phyloP scores from a whole-genome alignment of 35 echinoderm and acorn worm species.

The Anneissia japonica region DNA sequence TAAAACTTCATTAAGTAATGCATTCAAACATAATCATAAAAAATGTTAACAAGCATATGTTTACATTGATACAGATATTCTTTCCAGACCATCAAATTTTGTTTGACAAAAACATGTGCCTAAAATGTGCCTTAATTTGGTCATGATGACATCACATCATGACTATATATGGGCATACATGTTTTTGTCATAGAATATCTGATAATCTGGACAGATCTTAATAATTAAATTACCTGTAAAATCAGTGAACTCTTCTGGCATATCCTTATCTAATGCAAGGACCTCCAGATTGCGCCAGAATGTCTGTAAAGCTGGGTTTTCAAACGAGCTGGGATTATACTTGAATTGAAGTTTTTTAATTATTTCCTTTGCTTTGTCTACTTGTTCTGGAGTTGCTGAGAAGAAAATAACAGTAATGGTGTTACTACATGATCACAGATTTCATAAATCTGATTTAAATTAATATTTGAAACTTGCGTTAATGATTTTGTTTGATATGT shows the following conservation, averaged over 20 bases:
- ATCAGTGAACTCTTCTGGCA: conserved; percentile 63
- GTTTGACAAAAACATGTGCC: not conserved
- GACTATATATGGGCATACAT: no score
- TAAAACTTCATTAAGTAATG: not conserved
- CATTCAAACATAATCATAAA: not conserved
- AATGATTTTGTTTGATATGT: no score
- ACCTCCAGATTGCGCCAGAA: conserved; percentile 88
- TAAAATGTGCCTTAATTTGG: no score
- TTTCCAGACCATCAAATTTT: not conserved
- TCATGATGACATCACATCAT: not conserved
- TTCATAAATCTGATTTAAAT: no score
- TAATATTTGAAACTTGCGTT: no score
- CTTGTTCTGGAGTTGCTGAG: conserved; percentile 71
- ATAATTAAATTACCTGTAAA: conserved; percentile 96
- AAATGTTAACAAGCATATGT: not conserved
- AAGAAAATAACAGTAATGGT: conserved; percentile 7
- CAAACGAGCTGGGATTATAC: conserved; percentile 76
- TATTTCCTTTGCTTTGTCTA: conserved; percentile 82
- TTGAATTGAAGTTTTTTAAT: conserved; percentile 88
- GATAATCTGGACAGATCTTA: no score
- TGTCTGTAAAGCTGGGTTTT: conserved; percentile 88
- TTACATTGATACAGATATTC: not conserved
- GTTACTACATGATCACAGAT: no score
- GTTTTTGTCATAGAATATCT: no score
- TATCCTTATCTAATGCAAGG: conserved; percentile 73